These are phyloP conservation scores for Venusia cambrica DNA, from an alignment of 2,888 invertebrate species.

Conservation along the genomic window DNA sequence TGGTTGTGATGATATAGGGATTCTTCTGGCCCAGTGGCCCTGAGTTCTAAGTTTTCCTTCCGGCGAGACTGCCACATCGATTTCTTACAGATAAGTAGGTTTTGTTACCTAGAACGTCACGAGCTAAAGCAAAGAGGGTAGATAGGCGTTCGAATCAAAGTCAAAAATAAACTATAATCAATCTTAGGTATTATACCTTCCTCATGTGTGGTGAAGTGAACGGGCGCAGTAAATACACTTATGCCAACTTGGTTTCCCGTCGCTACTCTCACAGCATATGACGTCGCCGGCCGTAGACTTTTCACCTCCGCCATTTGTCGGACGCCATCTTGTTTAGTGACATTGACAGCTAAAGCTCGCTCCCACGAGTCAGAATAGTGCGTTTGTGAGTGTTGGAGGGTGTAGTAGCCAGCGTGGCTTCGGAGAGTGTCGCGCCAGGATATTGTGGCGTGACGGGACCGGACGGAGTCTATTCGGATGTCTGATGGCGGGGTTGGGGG, in stretches of 20 bases:
- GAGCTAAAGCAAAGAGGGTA: too few relatives aligned
- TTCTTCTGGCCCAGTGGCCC: too few relatives aligned
- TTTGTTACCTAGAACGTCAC: too few relatives aligned
- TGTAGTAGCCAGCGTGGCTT: slow-evolving; percentile 58
- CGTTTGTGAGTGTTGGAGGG: slow-evolving; percentile 57
- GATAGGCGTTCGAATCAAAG: too few relatives aligned
- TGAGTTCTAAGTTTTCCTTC: too few relatives aligned
- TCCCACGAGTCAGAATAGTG: slow-evolving; percentile 64
- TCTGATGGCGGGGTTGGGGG: slow-evolving; percentile 72
- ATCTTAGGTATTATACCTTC: too few relatives aligned
- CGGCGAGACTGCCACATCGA: too few relatives aligned
- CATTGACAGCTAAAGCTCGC: slow-evolving; percentile 56
- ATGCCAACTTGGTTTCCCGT: slow-evolving; percentile 72
- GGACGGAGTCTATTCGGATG: slow-evolving; percentile 54
- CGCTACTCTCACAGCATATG: slow-evolving; percentile 64
- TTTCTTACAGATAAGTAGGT: too few relatives aligned
- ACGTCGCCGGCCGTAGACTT: slow-evolving; percentile 62
- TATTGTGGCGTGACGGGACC: slow-evolving; percentile 50
- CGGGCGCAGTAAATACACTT: slow-evolving; percentile 61
- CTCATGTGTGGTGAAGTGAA: slow-evolving; percentile 72
- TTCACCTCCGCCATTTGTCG: slow-evolving; percentile 62
- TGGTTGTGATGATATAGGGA: too few relatives aligned
- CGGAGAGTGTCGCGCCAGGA: slow-evolving; percentile 63
- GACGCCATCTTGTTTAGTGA: slow-evolving; percentile 63
- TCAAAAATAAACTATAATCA: too few relatives aligned